These are phyloP conservation scores for Parazoanthus darwini DNA, from an alignment of 92 coral and sea anemone species.

Conservation along the genomic window DNA sequence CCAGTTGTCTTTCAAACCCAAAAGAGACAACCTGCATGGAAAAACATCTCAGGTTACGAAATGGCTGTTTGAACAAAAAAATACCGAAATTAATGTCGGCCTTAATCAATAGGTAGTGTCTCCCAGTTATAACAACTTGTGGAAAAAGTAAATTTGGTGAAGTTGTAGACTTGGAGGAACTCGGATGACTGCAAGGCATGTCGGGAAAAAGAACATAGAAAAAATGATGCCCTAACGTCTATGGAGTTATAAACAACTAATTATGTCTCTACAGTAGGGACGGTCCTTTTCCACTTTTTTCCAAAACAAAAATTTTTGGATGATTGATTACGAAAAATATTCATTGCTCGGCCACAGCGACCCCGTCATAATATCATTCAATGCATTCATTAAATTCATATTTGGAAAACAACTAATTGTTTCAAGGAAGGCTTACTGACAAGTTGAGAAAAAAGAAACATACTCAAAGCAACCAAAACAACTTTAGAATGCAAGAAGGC, in stretches of 20 bases:
- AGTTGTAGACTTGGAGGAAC: neutral
- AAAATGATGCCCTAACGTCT: neutral
- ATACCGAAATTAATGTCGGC: neutral
- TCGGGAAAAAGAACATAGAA: too few relatives aligned
- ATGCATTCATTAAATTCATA: too few relatives aligned
- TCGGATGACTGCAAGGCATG: too few relatives aligned
- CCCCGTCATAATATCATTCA: neutral
- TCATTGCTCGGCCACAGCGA: neutral
- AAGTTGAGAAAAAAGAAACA: too few relatives aligned
- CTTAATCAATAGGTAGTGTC: neutral
- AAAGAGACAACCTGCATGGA: neutral
- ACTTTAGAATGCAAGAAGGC: too few relatives aligned
- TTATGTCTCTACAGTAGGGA: neutral
- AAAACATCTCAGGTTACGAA: constrained; percentile 18
- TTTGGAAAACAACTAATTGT: too few relatives aligned
- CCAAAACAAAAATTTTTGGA: too few relatives aligned
- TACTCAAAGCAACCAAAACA: too few relatives aligned
- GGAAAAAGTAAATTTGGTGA: neutral
- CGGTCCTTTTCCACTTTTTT: neutral
- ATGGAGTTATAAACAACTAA: neutral
- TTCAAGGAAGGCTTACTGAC: too few relatives aligned
- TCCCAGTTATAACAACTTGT: neutral
- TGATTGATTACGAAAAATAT: neutral
- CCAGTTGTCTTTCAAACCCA: neutral
- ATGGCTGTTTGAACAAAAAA: neutral